Conservation (phyloP, 2,888 invertebrate genomes). For the Diloba caeruleocephala region DNA sequence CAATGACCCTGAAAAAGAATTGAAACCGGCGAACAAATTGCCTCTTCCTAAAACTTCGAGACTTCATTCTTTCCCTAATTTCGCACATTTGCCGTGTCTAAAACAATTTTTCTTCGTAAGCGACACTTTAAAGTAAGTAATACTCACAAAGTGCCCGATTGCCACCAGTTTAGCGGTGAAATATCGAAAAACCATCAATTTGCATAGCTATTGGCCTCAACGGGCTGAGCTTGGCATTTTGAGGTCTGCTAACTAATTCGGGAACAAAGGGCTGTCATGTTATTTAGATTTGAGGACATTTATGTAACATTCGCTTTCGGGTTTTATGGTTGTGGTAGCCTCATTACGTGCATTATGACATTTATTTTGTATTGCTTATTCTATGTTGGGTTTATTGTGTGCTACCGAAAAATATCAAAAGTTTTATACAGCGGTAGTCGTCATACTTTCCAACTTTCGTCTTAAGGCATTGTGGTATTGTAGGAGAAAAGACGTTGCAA, state of each 20-base stretch:
- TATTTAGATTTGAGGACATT: constrained; percentile 32
- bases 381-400: too few species aligned
- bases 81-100: constrained; percentile 13
- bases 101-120: constrained; percentile 39
- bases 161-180: constrained; percentile 31
- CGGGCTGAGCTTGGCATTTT: constrained; percentile 30
- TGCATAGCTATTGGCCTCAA: constrained; percentile 41
- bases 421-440: too few species aligned
- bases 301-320: too few species aligned
- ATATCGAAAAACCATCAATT: constrained; percentile 55
- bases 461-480: too few species aligned
- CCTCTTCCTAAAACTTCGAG: constrained; percentile 16
- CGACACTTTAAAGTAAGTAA: constrained; percentile 18
- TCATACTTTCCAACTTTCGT: too few species aligned
- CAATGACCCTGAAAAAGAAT: too few species aligned
- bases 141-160: constrained; percentile 27
- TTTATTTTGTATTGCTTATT: too few species aligned
- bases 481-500: too few species aligned
- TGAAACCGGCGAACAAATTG: constrained; percentile 22
- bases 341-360: too few species aligned
- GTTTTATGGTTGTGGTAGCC: too few species aligned
- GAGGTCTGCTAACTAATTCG: constrained; percentile 34
- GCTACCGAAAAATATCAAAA: too few species aligned
- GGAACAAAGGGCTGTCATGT: constrained; percentile 35
- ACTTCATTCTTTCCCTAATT: constrained; percentile 17